phyloP scores from a whole-genome alignment of 2,888 invertebrate genomes.

The Troides oblongomaculatus region DNA sequence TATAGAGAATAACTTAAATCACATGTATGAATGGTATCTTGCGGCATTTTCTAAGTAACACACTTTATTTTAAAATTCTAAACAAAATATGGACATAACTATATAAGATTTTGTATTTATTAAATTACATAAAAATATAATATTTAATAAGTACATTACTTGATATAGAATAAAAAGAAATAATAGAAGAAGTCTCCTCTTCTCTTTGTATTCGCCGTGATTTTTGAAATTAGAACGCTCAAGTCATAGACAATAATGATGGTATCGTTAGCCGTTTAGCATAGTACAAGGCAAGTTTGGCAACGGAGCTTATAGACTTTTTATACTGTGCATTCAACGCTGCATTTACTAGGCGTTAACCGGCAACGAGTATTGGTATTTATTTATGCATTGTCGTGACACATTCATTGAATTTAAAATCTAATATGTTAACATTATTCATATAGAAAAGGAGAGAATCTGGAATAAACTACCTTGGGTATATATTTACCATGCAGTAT shows the following conservation, averaged over 20 bases:
- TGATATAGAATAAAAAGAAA: constrained; percentile 23
- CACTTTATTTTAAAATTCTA: no score
- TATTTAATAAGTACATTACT: neutral
- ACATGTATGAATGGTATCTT: no score
- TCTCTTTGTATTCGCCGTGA: constrained; percentile 46
- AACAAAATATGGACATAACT: no score
- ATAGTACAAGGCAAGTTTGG: constrained; percentile 71
- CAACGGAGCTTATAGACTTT: constrained; percentile 43
- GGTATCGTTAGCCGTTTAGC: constrained; percentile 76
- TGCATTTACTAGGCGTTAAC: constrained; percentile 21
- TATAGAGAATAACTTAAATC: no score
- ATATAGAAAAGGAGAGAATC: constrained; percentile 7
- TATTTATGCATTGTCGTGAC: constrained; percentile 20
- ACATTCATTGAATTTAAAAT: constrained; percentile 26
- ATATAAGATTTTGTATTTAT: no score
- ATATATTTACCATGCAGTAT: constrained; percentile 1
- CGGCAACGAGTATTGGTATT: constrained; percentile 20
- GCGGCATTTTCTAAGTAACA: no score
- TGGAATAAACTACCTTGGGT: constrained; percentile 1
- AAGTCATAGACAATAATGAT: constrained; percentile 75
- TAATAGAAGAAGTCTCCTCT: constrained; percentile 38
- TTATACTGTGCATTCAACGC: constrained; percentile 27
- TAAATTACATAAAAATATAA: neutral
- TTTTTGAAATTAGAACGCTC: constrained; percentile 73
- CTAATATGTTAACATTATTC: constrained; percentile 14